Evolutionary conservation across 2,113 vertebrate genomes (phyloP).

Genomic region (Ornithorhynchus anatinus): DNA sequence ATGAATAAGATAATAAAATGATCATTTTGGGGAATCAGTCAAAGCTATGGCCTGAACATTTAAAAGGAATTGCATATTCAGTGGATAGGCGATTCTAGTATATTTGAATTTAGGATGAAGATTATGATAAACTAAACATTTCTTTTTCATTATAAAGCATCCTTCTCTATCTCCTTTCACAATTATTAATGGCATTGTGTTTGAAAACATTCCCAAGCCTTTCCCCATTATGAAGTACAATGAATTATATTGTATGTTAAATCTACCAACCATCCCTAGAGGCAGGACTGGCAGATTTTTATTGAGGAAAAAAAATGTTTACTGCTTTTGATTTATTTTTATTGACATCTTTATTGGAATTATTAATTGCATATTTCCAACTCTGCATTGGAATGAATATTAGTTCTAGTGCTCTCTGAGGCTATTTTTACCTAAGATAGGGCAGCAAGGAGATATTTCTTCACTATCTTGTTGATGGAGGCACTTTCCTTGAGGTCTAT

Average conservation of each 20-base stretch:
- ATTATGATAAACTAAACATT: not conserved
- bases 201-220: slow-evolving; percentile 19
- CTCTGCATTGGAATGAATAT: not conserved
- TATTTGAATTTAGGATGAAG: slow-evolving; percentile 35
- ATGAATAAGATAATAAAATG: not conserved
- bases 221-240: not conserved
- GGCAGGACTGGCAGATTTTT: not conserved
- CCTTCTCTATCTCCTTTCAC: slow-evolving; percentile 9
- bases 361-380: slow-evolving; percentile 7
- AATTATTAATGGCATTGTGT: not conserved
- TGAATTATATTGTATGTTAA: not conserved
- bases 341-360: not conserved
- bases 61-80: slow-evolving; percentile 30
- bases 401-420: not conserved
- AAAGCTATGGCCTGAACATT: slow-evolving; percentile 15
- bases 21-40: not conserved
- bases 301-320: slow-evolving; percentile 1
- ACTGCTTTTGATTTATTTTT: not conserved
- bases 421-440: slow-evolving; percentile 3
- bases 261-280: not conserved
- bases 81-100: slow-evolving; percentile 15
- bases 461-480: slow-evolving; percentile 18
- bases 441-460: slow-evolving; percentile 2
- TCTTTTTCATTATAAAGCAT: not conserved
- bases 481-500: not conserved